Percentiles rank a stretch among this genome's conserved stretches.
Conservation (phyloP, 2,797 vertebrate species). For the Myotis vivesi region DNA sequence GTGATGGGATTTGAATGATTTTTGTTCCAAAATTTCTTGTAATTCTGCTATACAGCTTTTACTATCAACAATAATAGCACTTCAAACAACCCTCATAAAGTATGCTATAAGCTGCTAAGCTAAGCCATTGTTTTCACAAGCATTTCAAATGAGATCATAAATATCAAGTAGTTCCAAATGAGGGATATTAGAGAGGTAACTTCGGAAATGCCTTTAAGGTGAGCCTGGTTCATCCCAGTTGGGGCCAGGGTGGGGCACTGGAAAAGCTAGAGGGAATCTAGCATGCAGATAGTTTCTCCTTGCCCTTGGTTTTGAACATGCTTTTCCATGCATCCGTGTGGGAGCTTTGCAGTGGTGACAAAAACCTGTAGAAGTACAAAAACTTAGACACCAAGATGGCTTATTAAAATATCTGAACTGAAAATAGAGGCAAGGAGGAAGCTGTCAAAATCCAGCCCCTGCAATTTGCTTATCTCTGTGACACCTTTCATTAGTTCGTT, state of each 20-base stretch:
- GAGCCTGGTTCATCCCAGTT: not conserved
- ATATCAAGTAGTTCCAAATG: not conserved
- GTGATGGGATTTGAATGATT: not conserved
- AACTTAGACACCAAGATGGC: not conserved
- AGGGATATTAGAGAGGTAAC: not conserved
- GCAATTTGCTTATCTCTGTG: not conserved
- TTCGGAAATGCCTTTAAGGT: not conserved
- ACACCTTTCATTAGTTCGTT: not conserved
- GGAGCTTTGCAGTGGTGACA: not conserved
- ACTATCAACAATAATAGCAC: not conserved
- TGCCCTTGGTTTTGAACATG: not conserved
- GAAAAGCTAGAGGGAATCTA: not conserved
- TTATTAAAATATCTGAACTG: not conserved
- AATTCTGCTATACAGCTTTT: constrained; percentile 29
- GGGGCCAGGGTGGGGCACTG: not conserved
- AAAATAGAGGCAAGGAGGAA: not conserved
- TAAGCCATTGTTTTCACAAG: constrained; percentile 13
- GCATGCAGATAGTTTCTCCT: not conserved
- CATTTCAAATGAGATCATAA: constrained; percentile 34
- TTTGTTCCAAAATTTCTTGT: constrained; percentile 17
- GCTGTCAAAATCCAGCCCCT: not conserved
- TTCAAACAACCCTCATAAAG: not conserved
- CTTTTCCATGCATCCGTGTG: not conserved
- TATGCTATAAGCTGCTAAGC: not conserved
- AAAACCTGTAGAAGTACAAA: not conserved